Base-by-base conservation (phyloP, 2,113 vertebrate genomes). In the Bufo bufo region DNA sequence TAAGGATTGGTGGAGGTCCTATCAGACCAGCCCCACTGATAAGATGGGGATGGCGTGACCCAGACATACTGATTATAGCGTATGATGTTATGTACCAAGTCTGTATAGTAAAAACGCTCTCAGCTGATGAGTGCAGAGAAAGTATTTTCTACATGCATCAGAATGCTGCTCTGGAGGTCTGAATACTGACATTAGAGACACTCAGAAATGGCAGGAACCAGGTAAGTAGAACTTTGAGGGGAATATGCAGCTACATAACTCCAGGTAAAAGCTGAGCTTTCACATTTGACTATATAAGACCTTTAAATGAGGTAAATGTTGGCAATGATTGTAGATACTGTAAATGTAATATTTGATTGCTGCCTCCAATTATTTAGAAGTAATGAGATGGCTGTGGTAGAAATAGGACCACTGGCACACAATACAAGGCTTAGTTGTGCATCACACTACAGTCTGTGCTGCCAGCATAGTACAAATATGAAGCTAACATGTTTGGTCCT, bases 401-500 rank as follows among this genome's bases (percentile, higher is more conserved):
- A 71, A 43, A 13, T 4, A 5, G 33, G 5, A 6, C 12, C 33
- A 0, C 69, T 43, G 12, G 33, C n/a, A 69, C 66, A 23, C 23
- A 69, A 33, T 13, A 33, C 66, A 23, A 3, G n/a, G n/a, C 66
- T n/a, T 20, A 7, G 63, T 66, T 2, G 10, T 66, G 8, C 63
- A 66, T 66, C 9, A 66, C 20, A 10, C 20, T 66, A 14, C 19
- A n/a, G 75, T n/a, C 5, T 52, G 5, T 17, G 69, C 54, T 74
- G 23, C 54, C 49, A 77, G 43, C 16, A n/a, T 52, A 86, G 20
- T 63, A 75, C 16, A 74, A 33, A 52, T 20, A 8, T 17, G 75
- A 74, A 17, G 69, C 56, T n/a, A 75, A 83, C 80, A 66, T 52
- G 87, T 77, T 63, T 77, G 52, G 43, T 83, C 81, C 71, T 88